Conservation (phyloP, 2,797 vertebrate species). For the Acrossocheilus fasciatus region DNA sequence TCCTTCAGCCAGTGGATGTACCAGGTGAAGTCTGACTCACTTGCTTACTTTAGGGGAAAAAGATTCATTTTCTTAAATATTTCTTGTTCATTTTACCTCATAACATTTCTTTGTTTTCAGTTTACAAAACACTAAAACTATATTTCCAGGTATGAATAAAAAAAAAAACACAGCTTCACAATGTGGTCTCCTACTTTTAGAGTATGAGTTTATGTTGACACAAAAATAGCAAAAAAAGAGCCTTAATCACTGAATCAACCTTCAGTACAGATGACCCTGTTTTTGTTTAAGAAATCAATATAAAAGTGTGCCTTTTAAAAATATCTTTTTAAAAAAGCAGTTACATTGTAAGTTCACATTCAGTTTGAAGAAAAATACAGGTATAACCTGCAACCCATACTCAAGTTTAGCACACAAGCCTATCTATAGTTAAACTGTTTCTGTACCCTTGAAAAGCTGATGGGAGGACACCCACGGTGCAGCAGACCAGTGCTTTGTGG, state of each 20-base stretch:
- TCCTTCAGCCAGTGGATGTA: slow-evolving; percentile 94
- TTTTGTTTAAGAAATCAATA: neutral
- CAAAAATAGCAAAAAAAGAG: neutral
- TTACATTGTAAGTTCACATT: neutral
- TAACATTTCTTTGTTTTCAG: neutral
- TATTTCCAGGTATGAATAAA: neutral
- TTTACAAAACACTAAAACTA: neutral
- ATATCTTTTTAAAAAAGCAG: neutral
- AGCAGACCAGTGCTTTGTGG: neutral
- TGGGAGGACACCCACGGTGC: neutral
- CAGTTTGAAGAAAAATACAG: neutral
- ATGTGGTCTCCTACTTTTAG: neutral
- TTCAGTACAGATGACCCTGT: neutral
- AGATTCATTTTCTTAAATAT: neutral
- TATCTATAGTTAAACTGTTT: neutral
- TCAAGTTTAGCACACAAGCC: neutral
- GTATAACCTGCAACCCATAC: neutral
- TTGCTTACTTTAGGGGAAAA: neutral
- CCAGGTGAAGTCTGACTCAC: slow-evolving; percentile 78
- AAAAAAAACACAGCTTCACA: neutral
- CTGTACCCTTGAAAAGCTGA: neutral
- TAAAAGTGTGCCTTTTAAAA: neutral
- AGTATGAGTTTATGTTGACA: neutral
- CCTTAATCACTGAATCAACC: neutral
- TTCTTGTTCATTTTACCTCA: neutral